Percentiles rank a stretch among this genome's conserved stretches.
Evolutionary conservation across 2,797 vertebrate genomes (phyloP).

Genomic region (Ctenopoma multispine): DNA sequence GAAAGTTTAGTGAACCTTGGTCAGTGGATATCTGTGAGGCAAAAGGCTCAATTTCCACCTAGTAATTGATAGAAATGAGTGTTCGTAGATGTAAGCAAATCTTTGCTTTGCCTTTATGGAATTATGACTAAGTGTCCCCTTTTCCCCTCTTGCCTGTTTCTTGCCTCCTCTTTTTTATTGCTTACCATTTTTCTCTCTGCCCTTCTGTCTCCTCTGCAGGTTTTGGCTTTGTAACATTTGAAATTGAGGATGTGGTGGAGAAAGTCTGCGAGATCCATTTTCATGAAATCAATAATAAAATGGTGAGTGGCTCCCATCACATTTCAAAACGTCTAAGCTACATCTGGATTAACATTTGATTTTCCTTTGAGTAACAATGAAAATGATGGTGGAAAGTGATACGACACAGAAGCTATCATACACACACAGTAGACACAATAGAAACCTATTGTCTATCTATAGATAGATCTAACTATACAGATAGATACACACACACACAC

Average conservation of each 20-base stretch:
- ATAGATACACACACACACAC: not conserved
- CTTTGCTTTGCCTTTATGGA: slow-evolving; percentile 51
- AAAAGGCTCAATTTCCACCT: slow-evolving; percentile 42
- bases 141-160: slow-evolving; percentile 6
- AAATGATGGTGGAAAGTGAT: slow-evolving; percentile 20
- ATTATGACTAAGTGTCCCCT: slow-evolving; percentile 55
- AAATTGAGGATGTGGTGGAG: slow-evolving; percentile 94
- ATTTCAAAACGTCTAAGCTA: slow-evolving; percentile 57
- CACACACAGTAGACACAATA: too few species aligned
- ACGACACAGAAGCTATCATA: not conserved
- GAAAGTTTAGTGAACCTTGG: not conserved
- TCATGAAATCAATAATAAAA: slow-evolving; percentile 98
- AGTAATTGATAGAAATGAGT: slow-evolving; percentile 16
- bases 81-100: slow-evolving; percentile 56
- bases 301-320: slow-evolving; percentile 87
- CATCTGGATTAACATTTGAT: slow-evolving; percentile 72
- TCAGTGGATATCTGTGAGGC: slow-evolving; percentile 12
- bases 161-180: not conserved
- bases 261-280: slow-evolving; percentile 98
- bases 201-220: slow-evolving; percentile 79
- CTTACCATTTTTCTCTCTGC: slow-evolving; percentile 12
- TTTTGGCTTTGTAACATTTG: slow-evolving; percentile 96
- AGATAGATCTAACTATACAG: too few species aligned
- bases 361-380: slow-evolving; percentile 20
- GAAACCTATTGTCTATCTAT: too few species aligned